These are phyloP conservation scores for Limonius californicus DNA, from an alignment of 1,140 invertebrate genomes.

Conservation along the genomic window DNA sequence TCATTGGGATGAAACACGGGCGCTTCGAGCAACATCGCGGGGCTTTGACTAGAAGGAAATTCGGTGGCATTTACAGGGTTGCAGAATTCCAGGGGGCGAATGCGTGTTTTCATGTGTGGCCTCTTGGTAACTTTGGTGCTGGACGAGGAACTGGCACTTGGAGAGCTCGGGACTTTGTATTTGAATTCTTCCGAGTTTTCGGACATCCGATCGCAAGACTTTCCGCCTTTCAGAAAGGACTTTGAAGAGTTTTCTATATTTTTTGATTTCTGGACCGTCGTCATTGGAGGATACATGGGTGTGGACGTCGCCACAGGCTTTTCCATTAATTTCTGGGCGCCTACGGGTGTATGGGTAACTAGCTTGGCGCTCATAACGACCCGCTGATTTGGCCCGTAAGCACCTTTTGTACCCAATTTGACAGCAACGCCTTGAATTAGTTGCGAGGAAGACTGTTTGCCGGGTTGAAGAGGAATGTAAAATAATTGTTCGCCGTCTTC, in stretches of 20 bases:
- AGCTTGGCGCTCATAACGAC: slow-evolving; percentile 64
- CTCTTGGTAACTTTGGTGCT: slow-evolving; percentile 43
- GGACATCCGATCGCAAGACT: neutral
- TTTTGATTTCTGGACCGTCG: slow-evolving; percentile 51
- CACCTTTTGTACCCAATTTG: slow-evolving; percentile 62
- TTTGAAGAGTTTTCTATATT: neutral
- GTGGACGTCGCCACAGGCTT: slow-evolving; percentile 35
- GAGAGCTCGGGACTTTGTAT: slow-evolving; percentile 46
- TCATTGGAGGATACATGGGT: slow-evolving; percentile 54
- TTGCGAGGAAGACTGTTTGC: slow-evolving; percentile 48
- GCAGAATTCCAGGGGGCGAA: slow-evolving; percentile 39
- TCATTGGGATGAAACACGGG: slow-evolving; percentile 79
- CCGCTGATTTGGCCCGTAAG: slow-evolving; percentile 61
- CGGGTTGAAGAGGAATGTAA: slow-evolving; percentile 63
- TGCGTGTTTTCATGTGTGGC: slow-evolving; percentile 30
- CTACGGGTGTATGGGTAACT: slow-evolving; percentile 59
- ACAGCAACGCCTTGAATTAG: slow-evolving; percentile 62
- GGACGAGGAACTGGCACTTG: slow-evolving; percentile 46
- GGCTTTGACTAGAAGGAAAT: slow-evolving; percentile 50
- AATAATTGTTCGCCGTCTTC: slow-evolving; percentile 58
- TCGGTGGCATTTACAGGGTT: slow-evolving; percentile 53
- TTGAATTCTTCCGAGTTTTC: slow-evolving; percentile 36
- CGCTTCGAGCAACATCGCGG: slow-evolving; percentile 65
- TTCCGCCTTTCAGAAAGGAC: neutral
- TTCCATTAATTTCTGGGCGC: slow-evolving; percentile 41